Evolutionary conservation across 2,113 vertebrate genomes (phyloP).

Genomic region (Sigmodon hispidus): DNA sequence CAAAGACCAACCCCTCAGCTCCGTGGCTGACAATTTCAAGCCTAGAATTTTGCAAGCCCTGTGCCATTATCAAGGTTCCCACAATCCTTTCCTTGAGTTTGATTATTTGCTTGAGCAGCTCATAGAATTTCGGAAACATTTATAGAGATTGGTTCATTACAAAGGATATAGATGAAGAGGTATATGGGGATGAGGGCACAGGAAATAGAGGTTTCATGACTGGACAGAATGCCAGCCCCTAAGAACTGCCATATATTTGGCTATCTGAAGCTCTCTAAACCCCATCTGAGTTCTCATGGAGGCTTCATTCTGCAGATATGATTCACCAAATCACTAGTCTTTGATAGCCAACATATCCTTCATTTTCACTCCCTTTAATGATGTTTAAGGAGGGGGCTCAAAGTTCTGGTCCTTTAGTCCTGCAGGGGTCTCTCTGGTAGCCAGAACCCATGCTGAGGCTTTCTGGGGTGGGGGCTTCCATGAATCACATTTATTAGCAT

Average conservation of each 20-base stretch:
- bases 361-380: background rate
- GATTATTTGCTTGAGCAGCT: background rate
- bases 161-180: background rate
- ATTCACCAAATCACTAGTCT: background rate
- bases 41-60: background rate
- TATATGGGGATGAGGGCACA: too few species aligned
- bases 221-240: too few species aligned
- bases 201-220: background rate
- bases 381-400: background rate
- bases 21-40: background rate
- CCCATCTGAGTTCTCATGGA: background rate
- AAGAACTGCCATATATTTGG: background rate
- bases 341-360: background rate
- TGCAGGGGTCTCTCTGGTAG: too few species aligned
- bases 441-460: background rate
- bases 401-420: background rate
- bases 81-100: background rate
- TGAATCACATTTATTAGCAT: background rate
- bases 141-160: background rate
- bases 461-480: background rate
- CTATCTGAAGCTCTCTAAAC: background rate
- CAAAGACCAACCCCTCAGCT: background rate
- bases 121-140: background rate
- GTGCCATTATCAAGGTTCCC: background rate
- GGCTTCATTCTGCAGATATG: background rate